Base-by-base conservation (phyloP, 2,888 invertebrate species). In the Trachelus stipa region DNA sequence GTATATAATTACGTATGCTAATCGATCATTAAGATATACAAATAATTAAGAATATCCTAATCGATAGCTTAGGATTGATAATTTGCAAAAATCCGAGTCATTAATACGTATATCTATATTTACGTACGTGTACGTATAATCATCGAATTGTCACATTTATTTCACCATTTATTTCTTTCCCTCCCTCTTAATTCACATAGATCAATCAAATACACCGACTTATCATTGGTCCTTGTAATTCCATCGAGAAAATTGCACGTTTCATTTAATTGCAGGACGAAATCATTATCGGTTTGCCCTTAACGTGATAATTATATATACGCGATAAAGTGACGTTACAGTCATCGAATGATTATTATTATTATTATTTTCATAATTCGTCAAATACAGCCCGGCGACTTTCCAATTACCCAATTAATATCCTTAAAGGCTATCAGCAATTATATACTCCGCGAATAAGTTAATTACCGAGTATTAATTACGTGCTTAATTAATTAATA, bases 1-100 rank as follows among this genome's bases (percentile, higher is more conserved):
- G 30, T 30, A 71, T 30, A 30, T 71, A 71, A 30, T 15, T 71
- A 71, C 30, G 15, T 71, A 30, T 11, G 30, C 34, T 15, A 83
- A 85, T 83, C 82, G 85, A 84, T 79, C 79, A 80, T 81, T 84
- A 85, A 33, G 85, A 85, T 85, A 83, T 81, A 83, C 81, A 81
- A 84, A 81, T 81, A 85, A 85, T 86, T 87, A 86, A 84, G 87
- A 88, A 88, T 23, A 23, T 56, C 23, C 9, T 23, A 56, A 56
- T 1, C 2, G 2, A 56, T 23, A 23, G 56, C 23, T 56, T 56
- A 56, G 56, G 56, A 56, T 9, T 56, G 56, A 56, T 56, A 56
- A 23, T 56, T 56, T 23, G 1, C 6, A 56, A 56, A 56, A 56
- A 56, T 56, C 9, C 15, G 23, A 56, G 9, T 56, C 23, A 23